Conservation (phyloP, 2,113 vertebrate genomes). For the Caloenas nicobarica region DNA sequence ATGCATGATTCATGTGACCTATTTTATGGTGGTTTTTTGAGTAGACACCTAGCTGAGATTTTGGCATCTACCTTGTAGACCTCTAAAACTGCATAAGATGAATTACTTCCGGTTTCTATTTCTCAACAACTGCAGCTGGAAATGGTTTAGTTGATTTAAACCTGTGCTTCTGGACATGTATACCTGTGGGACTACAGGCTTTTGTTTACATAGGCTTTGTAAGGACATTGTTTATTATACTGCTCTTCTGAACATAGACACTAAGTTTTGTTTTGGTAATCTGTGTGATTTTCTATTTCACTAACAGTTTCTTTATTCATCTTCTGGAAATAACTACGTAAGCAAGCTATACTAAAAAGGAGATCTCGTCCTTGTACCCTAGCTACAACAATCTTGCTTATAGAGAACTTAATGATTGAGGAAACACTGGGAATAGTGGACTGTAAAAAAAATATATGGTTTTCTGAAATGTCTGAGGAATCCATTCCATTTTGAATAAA, state of each 20-base stretch:
- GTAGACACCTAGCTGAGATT: not conserved
- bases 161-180: not conserved
- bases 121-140: not conserved
- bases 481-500: slow-evolving; percentile 28
- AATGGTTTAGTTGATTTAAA: not conserved
- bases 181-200: not conserved
- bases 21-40: not conserved
- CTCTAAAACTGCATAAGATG: not conserved
- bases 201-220: not conserved
- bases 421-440: not conserved
- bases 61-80: not conserved
- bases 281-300: not conserved
- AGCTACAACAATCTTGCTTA: not conserved
- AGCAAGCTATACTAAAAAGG: not conserved
- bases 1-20: not conserved
- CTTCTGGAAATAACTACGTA: not conserved
- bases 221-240: not conserved
- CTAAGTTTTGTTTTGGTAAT: not conserved
- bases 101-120: not conserved
- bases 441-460: not conserved
- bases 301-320: not conserved
- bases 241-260: not conserved
- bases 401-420: not conserved
- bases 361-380: not conserved
- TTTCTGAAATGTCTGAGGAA: slow-evolving; percentile 14